Evolutionary conservation across 2,888 invertebrate species (phyloP).

Genomic region (Cryptophagus acutangulus): DNA sequence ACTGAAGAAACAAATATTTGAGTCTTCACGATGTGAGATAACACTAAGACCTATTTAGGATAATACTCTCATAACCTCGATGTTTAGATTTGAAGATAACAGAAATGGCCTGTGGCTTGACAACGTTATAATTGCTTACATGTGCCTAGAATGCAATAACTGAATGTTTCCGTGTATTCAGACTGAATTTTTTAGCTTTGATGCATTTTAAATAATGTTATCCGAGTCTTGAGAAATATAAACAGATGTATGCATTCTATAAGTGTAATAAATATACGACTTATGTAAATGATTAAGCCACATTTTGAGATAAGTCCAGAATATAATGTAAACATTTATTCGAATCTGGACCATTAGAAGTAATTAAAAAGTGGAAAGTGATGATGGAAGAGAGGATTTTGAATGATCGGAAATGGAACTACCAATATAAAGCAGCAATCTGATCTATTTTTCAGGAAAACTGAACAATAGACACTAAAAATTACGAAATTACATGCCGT

Average conservation of each 20-base stretch:
- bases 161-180: slow-evolving; percentile 28
- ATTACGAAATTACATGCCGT: no score
- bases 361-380: no score
- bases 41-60: slow-evolving; percentile 27
- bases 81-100: slow-evolving; percentile 29
- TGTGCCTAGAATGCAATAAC: slow-evolving; percentile 28
- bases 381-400: no score
- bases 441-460: no score
- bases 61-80: slow-evolving; percentile 33
- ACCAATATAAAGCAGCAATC: no score
- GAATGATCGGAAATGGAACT: no score
- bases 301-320: no score
- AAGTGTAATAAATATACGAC: neutral
- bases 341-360: no score
- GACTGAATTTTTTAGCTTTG: slow-evolving; percentile 11
- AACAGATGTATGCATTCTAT: slow-evolving; percentile 8
- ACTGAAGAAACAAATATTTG: slow-evolving; percentile 9
- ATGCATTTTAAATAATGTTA: slow-evolving; percentile 13
- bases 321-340: no score
- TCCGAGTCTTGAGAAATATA: slow-evolving; percentile 7
- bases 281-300: slow-evolving; percentile 15
- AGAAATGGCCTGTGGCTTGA: slow-evolving; percentile 23
- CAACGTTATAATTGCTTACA: slow-evolving; percentile 31
- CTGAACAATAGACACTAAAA: no score
- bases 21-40: slow-evolving; percentile 8